Base-by-base conservation (phyloP, 1,140 invertebrate genomes). In the Harlomillsia oculata region DNA sequence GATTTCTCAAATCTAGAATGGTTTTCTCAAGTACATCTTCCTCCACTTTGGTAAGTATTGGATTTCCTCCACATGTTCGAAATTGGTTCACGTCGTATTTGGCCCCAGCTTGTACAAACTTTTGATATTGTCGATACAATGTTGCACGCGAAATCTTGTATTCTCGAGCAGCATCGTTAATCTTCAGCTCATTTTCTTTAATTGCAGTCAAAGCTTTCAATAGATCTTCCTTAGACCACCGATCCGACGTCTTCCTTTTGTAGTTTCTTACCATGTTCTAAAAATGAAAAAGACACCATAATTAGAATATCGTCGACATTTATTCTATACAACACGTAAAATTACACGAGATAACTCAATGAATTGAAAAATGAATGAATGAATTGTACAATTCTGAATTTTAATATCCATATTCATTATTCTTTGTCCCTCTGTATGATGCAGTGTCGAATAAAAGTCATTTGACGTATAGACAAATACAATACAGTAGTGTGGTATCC, bases 11-110 rank as follows among this genome's bases (percentile, higher is more conserved):
- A 26, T 65, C 64, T 13, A 59, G 41, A 40, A 65, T 65, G 9
- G 64, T 65, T 40, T 65, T 65, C 39, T 62, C 64, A n/a, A 65
- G 40, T 3, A 65, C 64, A 46, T 65, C 64, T 29, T 65, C 64
- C 25, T 65, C 60, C 13, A 65, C 61, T 39, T 57, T 57, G 1
- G 56, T 63, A 11, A 63, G 37, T 14, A 63, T 63, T 2, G 60
- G 60, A 55, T 59, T 63, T 3, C 60, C 64, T 4, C 64, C 64
- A 36, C 64, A 62, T 21, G 64, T 65, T 20, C 60, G 39, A 36
- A 65, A 60, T 50, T 65, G 64, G 46, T 62, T 60, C 16, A 62
- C 50, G 53, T 65, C 60, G 43, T 36, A 59, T 46, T 60, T 62
- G 32, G 56, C 64, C 18, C 63, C 63, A 25, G 52, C 56, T n/a